Conservation (phyloP, 2,797 vertebrate species). For the Acanthornis magna region DNA sequence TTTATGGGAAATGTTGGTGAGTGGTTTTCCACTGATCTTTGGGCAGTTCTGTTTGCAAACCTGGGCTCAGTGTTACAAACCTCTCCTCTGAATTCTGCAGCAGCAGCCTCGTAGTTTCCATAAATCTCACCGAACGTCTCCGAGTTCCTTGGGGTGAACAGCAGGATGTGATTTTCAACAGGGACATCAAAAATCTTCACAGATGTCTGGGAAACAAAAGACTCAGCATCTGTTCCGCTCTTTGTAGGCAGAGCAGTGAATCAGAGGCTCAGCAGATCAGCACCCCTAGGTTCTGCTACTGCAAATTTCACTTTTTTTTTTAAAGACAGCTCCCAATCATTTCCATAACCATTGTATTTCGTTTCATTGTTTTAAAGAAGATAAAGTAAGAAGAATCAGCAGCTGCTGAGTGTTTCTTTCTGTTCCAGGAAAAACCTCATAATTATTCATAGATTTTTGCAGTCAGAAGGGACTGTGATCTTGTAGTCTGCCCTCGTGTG, state of each 20-base stretch:
- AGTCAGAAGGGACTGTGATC: background rate
- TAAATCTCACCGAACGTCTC: slow-evolving; percentile 70
- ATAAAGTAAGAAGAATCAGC: background rate
- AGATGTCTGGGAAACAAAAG: slow-evolving; percentile 78
- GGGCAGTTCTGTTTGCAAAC: background rate
- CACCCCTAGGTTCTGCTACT: background rate
- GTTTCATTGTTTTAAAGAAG: slow-evolving; percentile 4
- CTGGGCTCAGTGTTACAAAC: slow-evolving; percentile 66
- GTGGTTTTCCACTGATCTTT: background rate
- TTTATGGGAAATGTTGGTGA: background rate
- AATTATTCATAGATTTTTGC: background rate
- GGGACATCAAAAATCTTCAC: slow-evolving; percentile 83
- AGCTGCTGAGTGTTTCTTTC: background rate
- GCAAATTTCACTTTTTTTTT: background rate
- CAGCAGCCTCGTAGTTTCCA: slow-evolving; percentile 75
- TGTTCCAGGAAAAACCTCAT: background rate
- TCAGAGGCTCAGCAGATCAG: background rate
- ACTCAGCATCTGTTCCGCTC: slow-evolving; percentile 24
- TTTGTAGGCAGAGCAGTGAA: slow-evolving; percentile 22
- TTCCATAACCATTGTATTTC: background rate
- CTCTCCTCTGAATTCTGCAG: slow-evolving; percentile 83
- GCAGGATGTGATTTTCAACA: slow-evolving; percentile 85
- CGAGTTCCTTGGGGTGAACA: slow-evolving; percentile 83
- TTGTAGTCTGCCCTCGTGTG: background rate
- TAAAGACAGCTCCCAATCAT: background rate